A percentile compares a stretch with the other conserved stretches of the same genome.
These are phyloP conservation scores for Rhyacophila evoluta DNA, from an alignment of 2,888 invertebrate species.

Conservation along the genomic window DNA sequence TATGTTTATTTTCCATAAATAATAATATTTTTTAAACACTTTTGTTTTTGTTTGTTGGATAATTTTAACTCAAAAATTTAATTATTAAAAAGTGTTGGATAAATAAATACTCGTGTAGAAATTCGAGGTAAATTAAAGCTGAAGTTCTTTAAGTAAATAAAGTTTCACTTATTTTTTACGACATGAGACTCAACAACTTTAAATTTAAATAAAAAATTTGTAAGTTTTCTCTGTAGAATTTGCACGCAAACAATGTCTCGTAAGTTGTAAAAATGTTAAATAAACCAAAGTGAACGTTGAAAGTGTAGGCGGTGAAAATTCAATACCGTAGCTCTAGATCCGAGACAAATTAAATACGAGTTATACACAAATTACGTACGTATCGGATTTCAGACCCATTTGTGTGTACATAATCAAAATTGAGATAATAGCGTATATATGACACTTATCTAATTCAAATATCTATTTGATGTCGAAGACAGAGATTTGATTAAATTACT, in stretches of 20 bases:
- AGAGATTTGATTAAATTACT: constrained; percentile 5
- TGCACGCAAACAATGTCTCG: not conserved
- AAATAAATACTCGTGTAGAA: too few species aligned
- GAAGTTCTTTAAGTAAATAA: too few species aligned
- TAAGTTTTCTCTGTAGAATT: too few species aligned
- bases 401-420: not conserved
- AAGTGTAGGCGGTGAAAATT: not conserved
- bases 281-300: not conserved
- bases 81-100: too few species aligned
- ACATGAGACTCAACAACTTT: too few species aligned
- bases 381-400: not conserved
- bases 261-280: not conserved
- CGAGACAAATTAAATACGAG: not conserved
- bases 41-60: too few species aligned
- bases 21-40: too few species aligned
- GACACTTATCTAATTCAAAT: constrained; percentile 11
- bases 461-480: not conserved
- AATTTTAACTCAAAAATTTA: too few species aligned
- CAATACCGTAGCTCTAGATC: not conserved
- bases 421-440: not conserved
- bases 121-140: too few species aligned
- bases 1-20: too few species aligned
- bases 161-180: too few species aligned
- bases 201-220: too few species aligned
- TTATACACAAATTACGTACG: not conserved